Evolutionary conservation across 2,113 vertebrate species (phyloP), one percentile per base, ranked within the genome.

Genomic region (Percina caprodes): DNA sequence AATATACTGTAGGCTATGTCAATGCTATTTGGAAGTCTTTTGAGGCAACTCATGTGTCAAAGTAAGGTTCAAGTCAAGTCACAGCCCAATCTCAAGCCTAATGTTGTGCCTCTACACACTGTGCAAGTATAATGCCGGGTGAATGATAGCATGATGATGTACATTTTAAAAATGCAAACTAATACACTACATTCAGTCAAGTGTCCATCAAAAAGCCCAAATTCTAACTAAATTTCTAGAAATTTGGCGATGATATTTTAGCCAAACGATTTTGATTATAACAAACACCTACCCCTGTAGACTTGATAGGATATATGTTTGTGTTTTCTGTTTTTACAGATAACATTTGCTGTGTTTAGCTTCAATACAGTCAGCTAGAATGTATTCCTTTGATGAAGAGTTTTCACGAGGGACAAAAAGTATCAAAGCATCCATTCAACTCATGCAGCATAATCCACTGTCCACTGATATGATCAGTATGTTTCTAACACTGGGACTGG

Each of bases 381-480:
- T 67, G 24, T 54, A 3, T 59, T 56, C 26, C 69, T 80, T 74
- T 80, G 77, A 87, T 83, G 67, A 80, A 13, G 33, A 49, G 9
- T 46, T 69, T 81, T 74, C 69, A 83, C 2, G 2, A 59, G 65
- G 69, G 26, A 19, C 52, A n/a, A 71, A 55, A 58, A 49, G 76
- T 59, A 84, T 84, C 45, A 84, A 84, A 87, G 74, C 33, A 7
- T 30, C 56, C 45, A 83, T 77, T 87, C 61, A 75, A 65, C 23
- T 85, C 79, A 72, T 54, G 65, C 73, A 69, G 77, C 49, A 63
- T 2, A 13, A 59, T 23, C 33, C 35, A 14, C 21, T 46, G 15
- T 54, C 73, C 26, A 62, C n/a, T 74, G 58, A 70, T 70, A 26
- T 1, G 14, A 19, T 52, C 46, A 33, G 16, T 24, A 45, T 19